phyloP scores from a whole-genome alignment of 2,797 vertebrate species.

The Aulostomus chinensis region DNA sequence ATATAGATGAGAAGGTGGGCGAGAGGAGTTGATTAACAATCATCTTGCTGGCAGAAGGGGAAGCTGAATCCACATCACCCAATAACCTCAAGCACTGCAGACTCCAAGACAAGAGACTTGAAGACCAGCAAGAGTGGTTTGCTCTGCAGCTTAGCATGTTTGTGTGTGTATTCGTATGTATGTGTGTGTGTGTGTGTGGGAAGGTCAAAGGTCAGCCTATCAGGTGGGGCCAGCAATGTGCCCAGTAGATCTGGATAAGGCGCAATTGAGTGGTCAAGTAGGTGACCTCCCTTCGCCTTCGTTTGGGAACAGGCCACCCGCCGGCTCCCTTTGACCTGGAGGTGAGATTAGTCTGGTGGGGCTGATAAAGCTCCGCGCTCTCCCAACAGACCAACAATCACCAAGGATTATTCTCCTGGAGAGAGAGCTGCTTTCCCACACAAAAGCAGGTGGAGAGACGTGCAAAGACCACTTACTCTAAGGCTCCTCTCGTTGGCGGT shows the following conservation, averaged over 20 bases:
- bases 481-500: slow-evolving; percentile 13
- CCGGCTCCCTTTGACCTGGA: slow-evolving; percentile 37
- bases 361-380: slow-evolving; percentile 59
- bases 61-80: slow-evolving; percentile 22
- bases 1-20: slow-evolving; percentile 7
- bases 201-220: slow-evolving; percentile 61
- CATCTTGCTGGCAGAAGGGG: slow-evolving; percentile 12
- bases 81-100: not conserved
- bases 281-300: slow-evolving; percentile 80
- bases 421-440: slow-evolving; percentile 25
- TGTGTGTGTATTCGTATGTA: slow-evolving; percentile 14
- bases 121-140: slow-evolving; percentile 38
- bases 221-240: slow-evolving; percentile 53
- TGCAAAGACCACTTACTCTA: slow-evolving; percentile 19
- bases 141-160: slow-evolving; percentile 49
- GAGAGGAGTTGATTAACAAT: slow-evolving; percentile 44
- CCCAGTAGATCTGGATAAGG: slow-evolving; percentile 50
- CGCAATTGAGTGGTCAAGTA: slow-evolving; percentile 75
- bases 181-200: slow-evolving; percentile 11
- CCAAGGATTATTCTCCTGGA: slow-evolving; percentile 38
- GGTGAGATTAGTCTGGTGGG: slow-evolving; percentile 62
- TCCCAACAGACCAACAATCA: slow-evolving; percentile 48
- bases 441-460: slow-evolving; percentile 46
- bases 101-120: slow-evolving; percentile 13
- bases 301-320: slow-evolving; percentile 76